These are phyloP conservation scores for Perodicticus potto DNA, from an alignment of 2,797 vertebrate genomes.

Conservation along the genomic window DNA sequence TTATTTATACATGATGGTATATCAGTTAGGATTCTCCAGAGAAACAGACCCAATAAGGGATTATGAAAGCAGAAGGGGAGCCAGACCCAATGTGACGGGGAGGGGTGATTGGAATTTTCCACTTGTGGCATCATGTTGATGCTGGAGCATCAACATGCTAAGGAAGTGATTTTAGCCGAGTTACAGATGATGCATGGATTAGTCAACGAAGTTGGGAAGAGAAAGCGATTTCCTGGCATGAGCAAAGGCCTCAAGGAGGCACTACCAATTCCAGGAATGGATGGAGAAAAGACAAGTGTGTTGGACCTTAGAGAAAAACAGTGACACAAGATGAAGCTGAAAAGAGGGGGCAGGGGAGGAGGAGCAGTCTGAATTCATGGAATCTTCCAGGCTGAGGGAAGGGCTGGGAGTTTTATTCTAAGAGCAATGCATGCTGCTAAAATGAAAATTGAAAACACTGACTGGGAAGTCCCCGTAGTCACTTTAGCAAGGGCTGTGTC, in stretches of 20 bases:
- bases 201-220: neutral
- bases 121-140: too few relatives aligned
- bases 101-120: constrained; percentile 34
- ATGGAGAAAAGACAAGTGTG: neutral
- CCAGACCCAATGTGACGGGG: neutral
- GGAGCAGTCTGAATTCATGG: neutral
- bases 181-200: neutral
- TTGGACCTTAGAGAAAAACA: neutral
- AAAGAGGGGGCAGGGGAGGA: neutral
- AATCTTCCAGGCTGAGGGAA: neutral
- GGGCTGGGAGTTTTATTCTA: neutral
- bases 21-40: neutral
- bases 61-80: too few relatives aligned
- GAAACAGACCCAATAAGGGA: neutral
- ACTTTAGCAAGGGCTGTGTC: neutral
- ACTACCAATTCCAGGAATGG: neutral
- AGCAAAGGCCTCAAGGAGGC: neutral
- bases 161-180: constrained; percentile 58
- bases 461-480: neutral
- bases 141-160: too few relatives aligned
- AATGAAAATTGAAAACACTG: neutral
- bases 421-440: neutral
- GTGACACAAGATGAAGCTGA: neutral
- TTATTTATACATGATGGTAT: neutral
- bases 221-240: constrained; percentile 41